A percentile compares a stretch with the other conserved stretches of the same genome.
Conservation (phyloP, 2,888 invertebrate species). For the Lampropteryx suffumata region DNA sequence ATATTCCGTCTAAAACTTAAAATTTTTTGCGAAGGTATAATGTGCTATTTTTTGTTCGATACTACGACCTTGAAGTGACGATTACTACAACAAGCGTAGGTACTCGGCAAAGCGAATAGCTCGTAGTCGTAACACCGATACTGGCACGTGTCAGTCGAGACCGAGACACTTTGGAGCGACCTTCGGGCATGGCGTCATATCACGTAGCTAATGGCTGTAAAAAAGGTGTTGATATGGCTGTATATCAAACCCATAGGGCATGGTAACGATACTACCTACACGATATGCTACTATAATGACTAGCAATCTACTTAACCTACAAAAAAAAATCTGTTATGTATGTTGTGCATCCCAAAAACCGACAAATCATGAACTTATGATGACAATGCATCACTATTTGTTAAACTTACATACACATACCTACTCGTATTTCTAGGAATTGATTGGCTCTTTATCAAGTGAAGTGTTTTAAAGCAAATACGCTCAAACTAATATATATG, state of each 20-base stretch:
- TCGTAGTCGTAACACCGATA: conserved; percentile 2
- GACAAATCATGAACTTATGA: no score
- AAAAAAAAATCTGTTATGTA: no score
- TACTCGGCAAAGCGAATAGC: conserved; percentile 4
- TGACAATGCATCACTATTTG: no score
- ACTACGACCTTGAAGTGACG: conserved; percentile 1
- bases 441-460: no score
- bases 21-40: not conserved
- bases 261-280: not conserved
- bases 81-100: conserved; percentile 9
- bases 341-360: no score
- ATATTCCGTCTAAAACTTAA: not conserved
- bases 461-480: no score
- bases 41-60: not conserved
- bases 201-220: conserved; percentile 25
- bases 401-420: no score
- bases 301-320: no score
- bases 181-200: conserved; percentile 23
- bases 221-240: conserved; percentile 16
- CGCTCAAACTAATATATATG: no score
- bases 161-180: conserved; percentile 9
- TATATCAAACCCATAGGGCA: not conserved
- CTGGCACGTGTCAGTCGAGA: conserved; percentile 19
- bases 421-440: no score
- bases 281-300: no score